Evolutionary conservation across 2,797 vertebrate genomes (phyloP), one percentile per base, ranked within the genome.

Genomic region (Valencia hispanica): DNA sequence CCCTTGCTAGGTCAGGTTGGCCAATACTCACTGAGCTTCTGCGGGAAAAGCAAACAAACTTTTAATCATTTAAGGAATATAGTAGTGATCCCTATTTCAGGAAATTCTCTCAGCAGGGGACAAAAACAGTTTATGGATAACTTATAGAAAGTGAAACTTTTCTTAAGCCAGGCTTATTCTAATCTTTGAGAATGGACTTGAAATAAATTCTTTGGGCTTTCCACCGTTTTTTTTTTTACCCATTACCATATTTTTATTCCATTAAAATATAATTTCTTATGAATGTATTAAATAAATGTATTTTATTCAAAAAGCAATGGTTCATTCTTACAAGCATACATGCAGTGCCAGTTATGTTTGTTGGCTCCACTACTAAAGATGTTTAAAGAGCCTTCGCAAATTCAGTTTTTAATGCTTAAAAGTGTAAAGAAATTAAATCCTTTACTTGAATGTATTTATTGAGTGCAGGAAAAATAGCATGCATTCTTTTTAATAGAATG

Each of bases 1-100:
- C 94, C 94, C 94, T 93, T 71, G 34, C 89, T 68, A 9, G 93
- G 82, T 89, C 83, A 84, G 70, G 82, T 11, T 57, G 61, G 59
- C 77, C 70, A 71, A 30, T 43, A 25, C 63, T 79, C 79, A 77
- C 72, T 84, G 61, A 75, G 47, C 69, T 80, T n/a, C 50, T 72
- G 25, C 32, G 69, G 43, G 34, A 34, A 25, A 34, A 39, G 48
- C 55, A 3, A 59, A n/a, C 43, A 77, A 82, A 70, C 53, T 68
- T 55, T 70, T 53, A 14, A 70, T 70, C 59, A 10, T 32, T 74
- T 71, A 68, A 5, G 82, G 36, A 74, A 70, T 53, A 73, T 74
- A 15, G 57, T 66, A 75, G 72, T 39, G 71, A 69, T 78, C 65
- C 34, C 41, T 75, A 39, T 48, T 30, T 66, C 30, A 41, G 75